Base-by-base conservation (phyloP, 2,888 invertebrate genomes). In the Leistus spinibarbis region DNA sequence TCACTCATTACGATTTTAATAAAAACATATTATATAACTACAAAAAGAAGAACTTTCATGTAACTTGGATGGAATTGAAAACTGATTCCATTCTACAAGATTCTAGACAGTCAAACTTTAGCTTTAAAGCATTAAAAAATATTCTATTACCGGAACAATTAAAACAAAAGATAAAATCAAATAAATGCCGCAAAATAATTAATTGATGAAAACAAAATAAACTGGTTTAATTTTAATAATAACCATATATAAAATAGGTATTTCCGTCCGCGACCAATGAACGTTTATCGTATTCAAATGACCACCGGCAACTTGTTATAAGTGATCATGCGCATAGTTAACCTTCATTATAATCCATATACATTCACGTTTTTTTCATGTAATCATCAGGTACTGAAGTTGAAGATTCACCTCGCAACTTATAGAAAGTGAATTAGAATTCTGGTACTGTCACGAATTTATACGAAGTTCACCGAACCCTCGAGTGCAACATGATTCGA, bases 361-460 rank as follows among this genome's bases (percentile, higher is more conserved):
- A 40, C 40, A 40, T 13, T 40, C 40, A 40, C 40, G 40, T 40
- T 40, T 40, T 40, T 40, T 40, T 40, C 40, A 40, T 40, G 40
- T 1, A 40, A 7, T 40, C 40, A 13, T 24, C n/a, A n/a, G n/a
- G n/a, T n/a, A 53, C 53, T n/a, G n/a, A n/a, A 4, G 63, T 17
- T 22, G 73, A 73, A 67, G 73, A 73, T 73, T 67, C 73, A 62
- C 72, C 72, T 65, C 64, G 65, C 72, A 65, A 66, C 57, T 27
- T 73, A 67, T 73, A 73, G 73, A 73, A 73, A 73, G 73, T 73
- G 73, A 73, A 73, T 73, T 73, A 67, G 62, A 57, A 73, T 73
- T 73, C 73, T 24, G 40, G 27, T 73, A 60, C 20, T 40, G 73
- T 73, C 73, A 67, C 67, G 73, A 62, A 60, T 67, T 73, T 67